These are phyloP conservation scores for Iphiclides podalirius DNA, from an alignment of 2,888 invertebrate species.

Conservation along the genomic window DNA sequence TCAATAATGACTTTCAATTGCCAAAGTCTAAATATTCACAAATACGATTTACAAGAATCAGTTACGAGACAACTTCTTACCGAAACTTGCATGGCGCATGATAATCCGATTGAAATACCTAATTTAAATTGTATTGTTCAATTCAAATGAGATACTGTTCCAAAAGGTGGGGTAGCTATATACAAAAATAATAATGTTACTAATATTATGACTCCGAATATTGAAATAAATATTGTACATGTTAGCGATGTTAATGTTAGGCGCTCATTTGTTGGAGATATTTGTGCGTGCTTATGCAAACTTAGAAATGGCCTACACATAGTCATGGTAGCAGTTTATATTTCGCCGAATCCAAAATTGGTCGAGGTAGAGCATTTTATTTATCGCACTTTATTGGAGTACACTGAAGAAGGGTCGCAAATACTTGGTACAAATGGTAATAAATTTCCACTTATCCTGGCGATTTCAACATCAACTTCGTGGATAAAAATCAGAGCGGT, in stretches of 20 bases:
- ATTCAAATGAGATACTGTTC: conserved; percentile 5
- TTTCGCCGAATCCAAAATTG: conserved; percentile 35
- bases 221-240: conserved; percentile 34
- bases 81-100: conserved; percentile 2
- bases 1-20: no score
- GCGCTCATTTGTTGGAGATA: conserved; percentile 30
- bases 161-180: no score
- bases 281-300: conserved; percentile 32
- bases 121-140: no score
- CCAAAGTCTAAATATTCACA: no score
- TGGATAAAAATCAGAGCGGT: conserved; percentile 28
- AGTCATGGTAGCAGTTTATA: conserved; percentile 33
- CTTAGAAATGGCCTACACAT: conserved; percentile 31
- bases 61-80: no score
- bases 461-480: conserved; percentile 32
- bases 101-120: no score
- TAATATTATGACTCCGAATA: conserved; percentile 32
- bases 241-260: conserved; percentile 31
- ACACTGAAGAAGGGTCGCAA: conserved; percentile 32
- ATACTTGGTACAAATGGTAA: conserved; percentile 27
- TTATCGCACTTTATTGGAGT: conserved; percentile 26
- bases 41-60: no score
- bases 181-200: no score
- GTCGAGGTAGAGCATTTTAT: conserved; percentile 35
- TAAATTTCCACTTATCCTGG: conserved; percentile 33